Percentiles rank a stretch among this genome's conserved stretches.
Conservation (phyloP, 2,113 vertebrate species). For the Melanostigma gelatinosum region DNA sequence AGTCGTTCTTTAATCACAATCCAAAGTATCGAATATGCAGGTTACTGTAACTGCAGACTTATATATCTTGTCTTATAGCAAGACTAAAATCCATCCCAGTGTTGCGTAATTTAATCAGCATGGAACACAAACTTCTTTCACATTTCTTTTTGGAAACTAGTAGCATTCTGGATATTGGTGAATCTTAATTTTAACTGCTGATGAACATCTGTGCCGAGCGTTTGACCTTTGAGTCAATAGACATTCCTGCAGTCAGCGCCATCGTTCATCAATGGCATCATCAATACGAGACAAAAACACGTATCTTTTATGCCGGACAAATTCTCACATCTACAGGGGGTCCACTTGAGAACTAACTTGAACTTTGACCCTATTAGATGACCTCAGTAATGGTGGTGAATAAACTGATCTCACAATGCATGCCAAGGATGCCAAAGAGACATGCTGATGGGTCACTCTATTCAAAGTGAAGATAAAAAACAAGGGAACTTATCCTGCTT, state of each 20-base stretch:
- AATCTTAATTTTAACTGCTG: not conserved
- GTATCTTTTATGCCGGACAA: constrained; percentile 35
- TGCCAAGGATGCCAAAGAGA: constrained; percentile 68
- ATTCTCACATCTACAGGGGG: constrained; percentile 59
- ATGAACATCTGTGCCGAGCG: not conserved
- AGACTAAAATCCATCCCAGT: not conserved
- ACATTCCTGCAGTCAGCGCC: constrained; percentile 49
- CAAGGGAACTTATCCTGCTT: not conserved
- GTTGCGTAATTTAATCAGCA: not conserved
- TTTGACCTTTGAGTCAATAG: constrained; percentile 10
- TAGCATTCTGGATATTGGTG: not conserved
- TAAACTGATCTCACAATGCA: constrained; percentile 51
- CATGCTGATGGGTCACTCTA: constrained; percentile 32
- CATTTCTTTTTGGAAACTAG: not conserved
- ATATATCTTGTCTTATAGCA: not conserved
- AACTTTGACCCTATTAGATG: constrained; percentile 63
- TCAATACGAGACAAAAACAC: constrained; percentile 42
- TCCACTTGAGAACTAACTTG: constrained; percentile 65
- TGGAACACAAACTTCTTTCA: not conserved
- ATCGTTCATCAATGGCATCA: constrained; percentile 59
- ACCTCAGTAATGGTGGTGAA: constrained; percentile 48
- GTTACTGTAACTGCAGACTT: not conserved
- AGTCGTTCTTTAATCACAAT: not conserved
- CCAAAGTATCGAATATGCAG: not conserved
- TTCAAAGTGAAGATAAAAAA: constrained; percentile 25